Evolutionary conservation across 2,113 vertebrate genomes (phyloP), one percentile per base, ranked within the genome.

Genomic region (Hucho hucho): DNA sequence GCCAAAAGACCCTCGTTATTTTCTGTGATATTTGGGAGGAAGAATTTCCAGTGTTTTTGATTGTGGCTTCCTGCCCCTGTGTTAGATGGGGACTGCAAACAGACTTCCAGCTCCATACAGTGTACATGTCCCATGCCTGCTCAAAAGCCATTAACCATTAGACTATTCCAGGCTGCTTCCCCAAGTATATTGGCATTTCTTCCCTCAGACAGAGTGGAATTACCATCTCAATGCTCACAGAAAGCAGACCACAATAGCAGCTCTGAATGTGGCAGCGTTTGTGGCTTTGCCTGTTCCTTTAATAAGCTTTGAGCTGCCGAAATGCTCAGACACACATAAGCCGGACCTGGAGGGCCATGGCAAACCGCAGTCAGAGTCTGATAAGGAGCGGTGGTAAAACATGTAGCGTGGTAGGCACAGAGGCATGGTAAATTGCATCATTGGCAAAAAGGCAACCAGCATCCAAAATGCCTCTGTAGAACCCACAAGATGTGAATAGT

Each of bases 341-440:
- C 82, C 71, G 70, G 71, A 81, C 81, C 78, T 12, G 65, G 66
- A 82, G 73, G 74, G 67, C 73, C 63, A 63, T 46, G 76, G 72
- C 22, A 26, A 83, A 80, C 82, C 72, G 12, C 71, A 77, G 82
- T 70, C 73, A 67, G 75, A 70, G 67, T 78, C 78, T 77, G 84
- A 86, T 85, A 80, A 83, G 75, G 79, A 70, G 79, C 1, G 2
- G 59, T 59, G 77, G 80, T 73, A 47, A 79, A 72, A 82, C 85
- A 76, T 3, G 66, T 12, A 32, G 73, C 12, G 72, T 59, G 64
- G 72, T 70, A 26, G 6, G 20, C 74, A 70, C 68, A 72, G 37
- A 75, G 76, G 69, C 74, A 75, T 64, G 29, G 72, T 73, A 78
- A 87, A 89, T 89, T 82, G 82, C 87, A 85, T 90, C 87, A 88